Base-by-base conservation (phyloP, 2,888 invertebrate species). In the Sarcophaga variegata region DNA sequence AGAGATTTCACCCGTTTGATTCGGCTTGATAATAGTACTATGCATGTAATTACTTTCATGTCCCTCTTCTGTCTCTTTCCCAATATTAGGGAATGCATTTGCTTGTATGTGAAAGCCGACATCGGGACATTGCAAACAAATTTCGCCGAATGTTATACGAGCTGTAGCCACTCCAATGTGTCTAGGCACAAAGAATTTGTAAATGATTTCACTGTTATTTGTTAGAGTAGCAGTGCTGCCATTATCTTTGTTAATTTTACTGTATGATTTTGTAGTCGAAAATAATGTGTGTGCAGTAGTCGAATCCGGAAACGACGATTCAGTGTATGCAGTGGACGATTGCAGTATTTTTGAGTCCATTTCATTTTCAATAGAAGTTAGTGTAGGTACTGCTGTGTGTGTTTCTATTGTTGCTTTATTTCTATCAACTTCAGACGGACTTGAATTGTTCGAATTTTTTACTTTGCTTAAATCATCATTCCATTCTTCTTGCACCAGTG, bases 121-220 rank as follows among this genome's bases (percentile, higher is more conserved):
- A 92, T 94, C 92, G 90, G 94, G 89, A 90, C 92, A 91, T 91
- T 93, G 88, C 90, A 94, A 88, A 94, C 94, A 94, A 91, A 94
- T 87, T 93, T 93, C 89, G 75, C 88, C 89, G 89, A 94, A 91
- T 83, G 90, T 89, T 85, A 94, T 90, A 85, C 91, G 90, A 83
- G 92, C 92, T 47, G 90, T 91, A 45, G 92, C 92, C 86, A 91
- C 90, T 86, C 91, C 92, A 84, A 92, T 90, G 88, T 92, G 90
- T 78, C 89, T 89, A 75, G 93, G 93, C 79, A 94, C 93, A 92
- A 94, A 95, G 89, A 95, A 95, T 93, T 95, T 95, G 92, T 94
- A 93, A 90, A 91, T 91, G 84, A 91, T 90, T 90, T 92, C 92
- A 89, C 90, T 91, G 88, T 90, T 90, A 87, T 89, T 89, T 86